Conservation (phyloP, 2,888 invertebrate genomes). For the Hemithea aestivaria region DNA sequence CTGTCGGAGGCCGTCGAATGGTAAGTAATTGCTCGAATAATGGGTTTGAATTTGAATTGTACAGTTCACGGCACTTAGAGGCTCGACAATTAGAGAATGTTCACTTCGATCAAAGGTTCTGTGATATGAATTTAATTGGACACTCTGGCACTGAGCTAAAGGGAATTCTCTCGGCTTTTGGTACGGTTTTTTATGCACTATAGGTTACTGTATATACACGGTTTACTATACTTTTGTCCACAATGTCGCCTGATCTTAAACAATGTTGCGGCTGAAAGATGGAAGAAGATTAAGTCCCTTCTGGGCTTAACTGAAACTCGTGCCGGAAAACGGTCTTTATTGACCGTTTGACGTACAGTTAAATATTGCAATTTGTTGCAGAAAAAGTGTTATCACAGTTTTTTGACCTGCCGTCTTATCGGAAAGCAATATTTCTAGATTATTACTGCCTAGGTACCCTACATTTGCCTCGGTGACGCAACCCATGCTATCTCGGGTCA, state of each 20-base stretch:
- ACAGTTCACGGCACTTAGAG: conserved; percentile 38
- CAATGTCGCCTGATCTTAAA: too few species aligned
- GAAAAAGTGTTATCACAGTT: conserved; percentile 9
- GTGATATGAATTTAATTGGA: conserved; percentile 15
- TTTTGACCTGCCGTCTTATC: conserved; percentile 31
- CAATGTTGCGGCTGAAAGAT: too few species aligned
- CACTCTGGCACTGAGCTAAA: background rate
- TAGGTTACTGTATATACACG: too few species aligned
- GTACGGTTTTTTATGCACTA: too few species aligned
- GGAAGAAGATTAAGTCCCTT: too few species aligned
- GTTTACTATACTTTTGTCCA: too few species aligned
- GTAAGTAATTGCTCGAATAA: conserved; percentile 60
- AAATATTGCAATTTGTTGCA: too few species aligned
- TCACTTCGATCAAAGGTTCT: conserved; percentile 12
- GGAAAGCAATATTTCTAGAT: conserved; percentile 22
- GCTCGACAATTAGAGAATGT: conserved; percentile 11
- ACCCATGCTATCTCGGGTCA: conserved; percentile 36
- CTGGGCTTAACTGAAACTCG: too few species aligned
- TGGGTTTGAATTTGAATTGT: conserved; percentile 40
- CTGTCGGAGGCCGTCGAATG: conserved; percentile 48
- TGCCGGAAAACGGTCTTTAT: too few species aligned
- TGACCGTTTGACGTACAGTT: too few species aligned
- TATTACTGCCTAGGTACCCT: conserved; percentile 30
- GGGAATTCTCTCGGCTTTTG: too few species aligned
- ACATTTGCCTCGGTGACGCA: conserved; percentile 24